Percentiles rank a stretch among this genome's conserved stretches.
Evolutionary conservation across 2,888 invertebrate species (phyloP).

Genomic region (Arrhopalites spinosus): DNA sequence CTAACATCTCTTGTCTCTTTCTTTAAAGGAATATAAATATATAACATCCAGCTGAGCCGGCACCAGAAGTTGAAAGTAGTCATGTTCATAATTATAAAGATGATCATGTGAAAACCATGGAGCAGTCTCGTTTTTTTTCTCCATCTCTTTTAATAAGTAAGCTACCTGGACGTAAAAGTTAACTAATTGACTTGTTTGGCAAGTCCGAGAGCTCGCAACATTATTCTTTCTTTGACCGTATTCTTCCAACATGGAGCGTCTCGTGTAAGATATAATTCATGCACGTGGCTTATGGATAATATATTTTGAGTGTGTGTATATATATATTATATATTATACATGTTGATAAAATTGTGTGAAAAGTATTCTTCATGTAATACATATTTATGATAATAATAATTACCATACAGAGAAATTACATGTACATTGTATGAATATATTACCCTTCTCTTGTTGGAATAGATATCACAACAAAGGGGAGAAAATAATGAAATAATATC

Average conservation of each 20-base stretch:
- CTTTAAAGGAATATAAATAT: too few relatives aligned
- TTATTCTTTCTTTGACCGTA: not conserved
- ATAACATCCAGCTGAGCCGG: not conserved
- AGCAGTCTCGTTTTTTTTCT: not conserved
- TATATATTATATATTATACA: not conserved
- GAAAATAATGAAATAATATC: not conserved
- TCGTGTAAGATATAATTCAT: not conserved
- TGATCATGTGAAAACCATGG: not conserved
- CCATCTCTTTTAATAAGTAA: not conserved
- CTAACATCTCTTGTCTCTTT: too few relatives aligned
- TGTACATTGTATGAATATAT: not conserved
- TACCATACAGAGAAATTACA: not conserved
- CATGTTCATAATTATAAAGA: slow-evolving; percentile 4
- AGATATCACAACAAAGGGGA: not conserved
- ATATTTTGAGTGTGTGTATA: too few relatives aligned
- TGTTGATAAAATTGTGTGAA: not conserved
- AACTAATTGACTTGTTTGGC: slow-evolving; percentile 2
- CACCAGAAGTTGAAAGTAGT: not conserved
- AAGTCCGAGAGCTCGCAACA: not conserved
- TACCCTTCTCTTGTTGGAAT: not conserved
- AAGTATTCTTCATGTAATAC: too few relatives aligned
- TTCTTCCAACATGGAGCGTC: not conserved
- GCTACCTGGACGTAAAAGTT: not conserved
- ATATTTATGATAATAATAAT: not conserved
- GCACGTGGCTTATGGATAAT: not conserved